These are phyloP conservation scores for Dendrolimus houi DNA, from an alignment of 2,888 invertebrate species.

Conservation along the genomic window DNA sequence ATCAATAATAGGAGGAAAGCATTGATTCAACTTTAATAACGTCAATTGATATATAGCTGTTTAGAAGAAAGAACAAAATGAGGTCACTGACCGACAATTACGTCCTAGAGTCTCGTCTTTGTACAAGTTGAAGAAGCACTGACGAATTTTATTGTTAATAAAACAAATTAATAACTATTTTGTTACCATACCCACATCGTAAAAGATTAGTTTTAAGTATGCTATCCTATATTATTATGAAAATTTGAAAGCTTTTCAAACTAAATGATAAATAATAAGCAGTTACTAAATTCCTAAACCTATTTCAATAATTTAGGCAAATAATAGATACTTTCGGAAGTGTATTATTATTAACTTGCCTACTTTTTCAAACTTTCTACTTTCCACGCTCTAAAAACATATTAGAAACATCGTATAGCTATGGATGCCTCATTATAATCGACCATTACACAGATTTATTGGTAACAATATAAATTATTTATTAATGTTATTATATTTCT, in stretches of 20 bases:
- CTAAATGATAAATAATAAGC: background rate
- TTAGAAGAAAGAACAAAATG: constrained; percentile 70
- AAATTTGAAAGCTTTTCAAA: background rate
- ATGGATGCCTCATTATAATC: constrained; percentile 54
- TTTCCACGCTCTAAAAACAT: constrained; percentile 75
- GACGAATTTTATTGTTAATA: constrained; percentile 3
- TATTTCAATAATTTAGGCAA: constrained; percentile 12
- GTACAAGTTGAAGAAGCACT: constrained; percentile 20
- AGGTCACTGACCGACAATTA: constrained; percentile 73
- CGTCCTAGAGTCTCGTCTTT: constrained; percentile 51
- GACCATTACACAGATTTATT: constrained; percentile 35
- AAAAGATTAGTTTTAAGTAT: too few relatives aligned
- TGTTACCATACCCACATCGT: too few relatives aligned
- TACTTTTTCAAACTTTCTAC: constrained; percentile 72
- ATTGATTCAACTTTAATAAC: constrained; percentile 71
- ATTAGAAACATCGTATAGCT: constrained; percentile 64
- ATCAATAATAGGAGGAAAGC: constrained; percentile 38
- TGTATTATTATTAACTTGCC: constrained; percentile 51
- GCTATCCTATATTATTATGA: background rate
- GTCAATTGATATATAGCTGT: constrained; percentile 74
- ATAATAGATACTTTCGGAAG: constrained; percentile 48
- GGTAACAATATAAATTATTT: constrained; percentile 17
- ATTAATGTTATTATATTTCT: constrained; percentile 6
- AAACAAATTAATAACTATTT: background rate
- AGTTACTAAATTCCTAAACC: background rate